Evolutionary conservation across 1,140 invertebrate species (phyloP).

Genomic region (Eumeta japonica): DNA sequence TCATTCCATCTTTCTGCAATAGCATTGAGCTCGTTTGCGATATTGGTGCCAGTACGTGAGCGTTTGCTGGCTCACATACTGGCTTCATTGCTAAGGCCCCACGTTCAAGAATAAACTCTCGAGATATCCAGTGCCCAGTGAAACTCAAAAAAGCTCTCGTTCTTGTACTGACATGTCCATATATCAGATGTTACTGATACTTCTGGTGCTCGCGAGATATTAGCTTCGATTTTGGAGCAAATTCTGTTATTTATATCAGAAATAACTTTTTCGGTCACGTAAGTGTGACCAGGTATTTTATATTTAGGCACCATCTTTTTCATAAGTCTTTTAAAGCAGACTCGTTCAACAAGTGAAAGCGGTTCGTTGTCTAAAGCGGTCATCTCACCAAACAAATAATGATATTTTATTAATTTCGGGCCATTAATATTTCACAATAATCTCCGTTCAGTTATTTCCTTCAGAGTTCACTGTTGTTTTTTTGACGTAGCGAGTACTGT

Average conservation of each 20-base stretch:
- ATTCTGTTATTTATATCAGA: constrained; percentile 22
- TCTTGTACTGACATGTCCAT: constrained; percentile 23
- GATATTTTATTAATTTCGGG: constrained; percentile 17
- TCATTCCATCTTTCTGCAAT: constrained; percentile 17
- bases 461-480: constrained; percentile 11
- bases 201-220: constrained; percentile 15
- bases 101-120: constrained; percentile 19
- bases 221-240: constrained; percentile 13
- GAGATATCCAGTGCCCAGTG: constrained; percentile 24
- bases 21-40: no score
- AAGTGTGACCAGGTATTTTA: constrained; percentile 19
- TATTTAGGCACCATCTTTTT: constrained; percentile 16
- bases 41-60: constrained; percentile 18
- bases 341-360: constrained; percentile 16
- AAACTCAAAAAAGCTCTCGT: constrained; percentile 23
- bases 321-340: constrained; percentile 18
- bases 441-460: constrained; percentile 14
- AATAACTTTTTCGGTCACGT: no score
- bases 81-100: constrained; percentile 22
- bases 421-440: constrained; percentile 17
- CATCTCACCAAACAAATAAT: constrained; percentile 22
- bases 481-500: constrained; percentile 12
- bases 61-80: no score
- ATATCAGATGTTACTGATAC: no score
- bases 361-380: constrained; percentile 21